These are phyloP conservation scores for Paguma larvata DNA, from an alignment of 2,797 vertebrate genomes.

Conservation along the genomic window DNA sequence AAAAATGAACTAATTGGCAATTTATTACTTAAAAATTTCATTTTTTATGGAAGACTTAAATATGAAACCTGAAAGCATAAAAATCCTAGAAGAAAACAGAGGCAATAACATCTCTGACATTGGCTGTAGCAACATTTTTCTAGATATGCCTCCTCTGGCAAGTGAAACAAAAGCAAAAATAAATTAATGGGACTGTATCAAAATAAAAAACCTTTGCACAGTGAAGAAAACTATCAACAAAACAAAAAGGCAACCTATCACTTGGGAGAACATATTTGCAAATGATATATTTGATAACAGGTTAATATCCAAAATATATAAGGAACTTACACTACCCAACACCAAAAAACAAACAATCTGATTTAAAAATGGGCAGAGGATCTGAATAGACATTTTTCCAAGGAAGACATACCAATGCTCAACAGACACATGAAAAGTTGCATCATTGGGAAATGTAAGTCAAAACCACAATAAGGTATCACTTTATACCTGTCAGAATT, in stretches of 20 bases:
- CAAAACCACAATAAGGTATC: background rate
- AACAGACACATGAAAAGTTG: background rate
- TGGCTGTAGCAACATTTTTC: background rate
- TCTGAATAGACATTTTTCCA: background rate
- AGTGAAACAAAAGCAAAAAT: background rate
- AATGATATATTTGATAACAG: background rate
- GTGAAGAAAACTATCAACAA: background rate
- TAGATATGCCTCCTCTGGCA: background rate
- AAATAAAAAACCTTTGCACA: background rate
- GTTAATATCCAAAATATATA: background rate
- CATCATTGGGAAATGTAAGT: background rate
- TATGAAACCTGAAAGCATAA: background rate
- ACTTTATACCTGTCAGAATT: background rate
- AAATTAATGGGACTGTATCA: background rate
- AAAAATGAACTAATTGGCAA: conserved; percentile 8
- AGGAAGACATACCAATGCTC: background rate
- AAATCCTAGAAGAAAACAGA: background rate
- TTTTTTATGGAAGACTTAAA: background rate
- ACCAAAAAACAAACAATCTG: background rate
- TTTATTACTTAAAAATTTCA: background rate
- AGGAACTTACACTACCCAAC: background rate
- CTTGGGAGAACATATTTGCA: background rate
- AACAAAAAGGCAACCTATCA: background rate
- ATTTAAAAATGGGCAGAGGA: background rate
- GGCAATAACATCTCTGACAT: background rate